Evolutionary conservation across 2,797 vertebrate genomes (phyloP), one percentile per base, ranked within the genome.

Genomic region (Tachyglossus aculeatus): DNA sequence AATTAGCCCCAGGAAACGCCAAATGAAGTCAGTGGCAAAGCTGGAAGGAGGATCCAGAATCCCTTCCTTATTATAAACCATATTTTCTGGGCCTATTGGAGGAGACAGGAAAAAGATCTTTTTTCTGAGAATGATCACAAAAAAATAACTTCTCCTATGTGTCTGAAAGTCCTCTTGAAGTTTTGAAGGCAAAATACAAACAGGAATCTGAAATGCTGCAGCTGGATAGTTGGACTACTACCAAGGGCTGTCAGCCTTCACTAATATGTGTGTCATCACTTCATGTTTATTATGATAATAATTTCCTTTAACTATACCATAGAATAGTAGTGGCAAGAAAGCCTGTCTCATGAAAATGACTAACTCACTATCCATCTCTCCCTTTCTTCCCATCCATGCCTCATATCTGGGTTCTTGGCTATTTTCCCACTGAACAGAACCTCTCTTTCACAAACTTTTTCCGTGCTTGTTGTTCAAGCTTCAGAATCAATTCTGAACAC

Each of bases 281-380:
- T 56, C 60, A 29, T 50, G 7, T 67, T 68, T 61, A 39, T 77
- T 64, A 33, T 27, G 27, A 41, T 64, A 22, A 43, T 53, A 68
- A 57, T 61, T 4, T 32, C 12, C 12, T 54, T 45, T 62, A 6
- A 59, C 14, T 40, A 36, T 24, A 5, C 3, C 3, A 44, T 15
- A 32, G 22, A 27, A 32, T 40, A 62, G 63, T n/a, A 22, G 15
- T 59, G 3, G 9, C 4, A 54, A 58, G 16, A 39, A 11, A 33
- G 11, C 32, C 21, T 32, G 27, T 33, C 10, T 8, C 14, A 51
- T 44, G 16, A 37, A 32, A 54, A 72, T 55, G 4, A 3, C 3
- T 31, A 7, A 25, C 2, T 25, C n/a, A n/a, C n/a, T 41, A n/a
- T 21, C 6, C 18, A 9, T 61, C 6, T 64, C 5, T 19, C 65